A percentile compares a stretch with the other conserved stretches of the same genome.
Evolutionary conservation across 2,888 invertebrate genomes (phyloP).

Genomic region (Erebia palarica): DNA sequence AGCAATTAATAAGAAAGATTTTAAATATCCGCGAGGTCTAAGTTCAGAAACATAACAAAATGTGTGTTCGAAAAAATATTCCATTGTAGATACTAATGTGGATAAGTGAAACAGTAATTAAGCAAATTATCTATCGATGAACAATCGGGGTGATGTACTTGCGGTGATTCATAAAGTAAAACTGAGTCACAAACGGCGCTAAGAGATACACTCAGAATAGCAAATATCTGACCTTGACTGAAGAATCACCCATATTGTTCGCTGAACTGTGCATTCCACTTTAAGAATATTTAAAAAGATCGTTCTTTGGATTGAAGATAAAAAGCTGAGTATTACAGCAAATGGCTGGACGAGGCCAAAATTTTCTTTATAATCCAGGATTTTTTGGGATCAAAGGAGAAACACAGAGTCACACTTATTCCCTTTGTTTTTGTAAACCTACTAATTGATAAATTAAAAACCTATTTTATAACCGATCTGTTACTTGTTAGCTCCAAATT

Average conservation of each 20-base stretch:
- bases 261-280: slow-evolving; percentile 37
- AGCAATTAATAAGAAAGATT: not conserved
- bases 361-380: too few relatives aligned
- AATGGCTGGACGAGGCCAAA: too few relatives aligned
- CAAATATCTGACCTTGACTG: slow-evolving; percentile 67
- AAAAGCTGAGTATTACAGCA: not conserved
- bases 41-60: not conserved
- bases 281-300: slow-evolving; percentile 10
- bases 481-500: too few relatives aligned
- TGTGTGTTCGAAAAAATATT: not conserved
- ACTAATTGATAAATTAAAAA: too few relatives aligned
- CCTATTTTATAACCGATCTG: too few relatives aligned
- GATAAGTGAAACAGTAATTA: slow-evolving; percentile 29
- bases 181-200: slow-evolving; percentile 70
- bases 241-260: slow-evolving; percentile 45
- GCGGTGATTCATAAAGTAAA: slow-evolving; percentile 60
- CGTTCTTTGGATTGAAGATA: not conserved
- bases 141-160: slow-evolving; percentile 62
- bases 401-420: too few relatives aligned
- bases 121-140: slow-evolving; percentile 56
- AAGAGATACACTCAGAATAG: slow-evolving; percentile 76
- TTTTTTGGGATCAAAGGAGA: too few relatives aligned
- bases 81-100: slow-evolving; percentile 17
- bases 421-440: too few relatives aligned
- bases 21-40: not conserved